Evolutionary conservation across 1,140 invertebrate species (phyloP), one percentile per base, ranked within the genome.

Genomic region (Psilanteris sp.): DNA sequence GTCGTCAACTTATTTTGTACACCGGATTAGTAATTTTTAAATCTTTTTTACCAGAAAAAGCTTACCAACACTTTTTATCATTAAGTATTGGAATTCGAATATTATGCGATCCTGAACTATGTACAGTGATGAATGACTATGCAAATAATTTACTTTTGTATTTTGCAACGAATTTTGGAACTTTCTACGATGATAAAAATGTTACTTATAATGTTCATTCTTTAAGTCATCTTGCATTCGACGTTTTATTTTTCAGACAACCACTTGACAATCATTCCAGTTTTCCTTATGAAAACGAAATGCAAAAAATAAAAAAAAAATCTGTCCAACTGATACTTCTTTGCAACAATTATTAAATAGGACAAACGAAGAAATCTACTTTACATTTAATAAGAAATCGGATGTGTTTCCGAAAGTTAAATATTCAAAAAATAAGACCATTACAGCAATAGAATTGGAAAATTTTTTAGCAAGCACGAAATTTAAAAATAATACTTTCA

Each of bases 1-100:
- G 31, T 62, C 26, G 70, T 6, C 36, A 64, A 16, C 67, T 78
- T 43, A 9, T 78, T 15, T 32, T 77, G 18, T 75, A 80, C 36
- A 59, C 26, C n/a, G 57, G 48, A 13, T 46, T 66, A 16, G 22
- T 78, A 4, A 31, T 75, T 10, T 39, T 80, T 1, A 50, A 48
- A 20, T 9, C 27, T 5, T 36, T 73, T 22, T 37, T 74, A 14
- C 32, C 46, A 1, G 5, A 22, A 27, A 13, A 54, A 4, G 52
- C 14, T 31, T 70, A 66, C 29, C 9, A 34, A 31, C 70, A 77
- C 26, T 79, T 71, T 52, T 29, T 77, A 14, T 32, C 61, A n/a
- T 15, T 74, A 4, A 50, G 64, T 64, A 24, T 62, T 14, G 52
- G 44, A 3, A 27, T 57, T 8, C 13, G 54, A n/a, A 67, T 79